A percentile compares a stretch with the other conserved stretches of the same genome.
Conservation (phyloP, 1,140 invertebrate genomes). For the Brachionus koreanus region DNA sequence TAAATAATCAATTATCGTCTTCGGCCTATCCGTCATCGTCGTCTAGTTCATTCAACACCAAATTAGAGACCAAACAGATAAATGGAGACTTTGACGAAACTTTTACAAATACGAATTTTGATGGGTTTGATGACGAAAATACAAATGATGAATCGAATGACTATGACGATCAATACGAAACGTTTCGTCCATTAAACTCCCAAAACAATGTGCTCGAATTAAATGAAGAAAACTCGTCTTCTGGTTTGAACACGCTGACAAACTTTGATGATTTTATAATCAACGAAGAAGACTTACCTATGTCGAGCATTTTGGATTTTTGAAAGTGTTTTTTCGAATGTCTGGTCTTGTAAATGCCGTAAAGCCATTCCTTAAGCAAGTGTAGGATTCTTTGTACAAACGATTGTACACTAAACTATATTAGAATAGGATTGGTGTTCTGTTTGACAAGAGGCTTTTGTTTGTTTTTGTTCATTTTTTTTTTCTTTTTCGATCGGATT, state of each 20-base stretch:
- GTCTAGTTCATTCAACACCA: not conserved
- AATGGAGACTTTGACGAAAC: not conserved
- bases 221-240: constrained; percentile 6
- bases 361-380: not conserved
- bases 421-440: not conserved
- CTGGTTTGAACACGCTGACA: not conserved
- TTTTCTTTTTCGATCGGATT: not conserved
- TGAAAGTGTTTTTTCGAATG: not conserved
- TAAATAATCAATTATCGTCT: not conserved
- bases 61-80: not conserved
- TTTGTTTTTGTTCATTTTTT: not conserved
- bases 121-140: not conserved
- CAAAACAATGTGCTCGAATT: not conserved
- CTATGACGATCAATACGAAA: not conserved
- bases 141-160: not conserved
- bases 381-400: constrained; percentile 2
- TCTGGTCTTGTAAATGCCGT: not conserved
- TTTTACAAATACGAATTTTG: not conserved
- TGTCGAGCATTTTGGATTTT: constrained; percentile 5
- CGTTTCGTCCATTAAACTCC: not conserved
- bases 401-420: not conserved
- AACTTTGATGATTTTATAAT: constrained; percentile 16
- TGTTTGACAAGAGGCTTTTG: not conserved
- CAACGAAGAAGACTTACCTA: constrained; percentile 9
- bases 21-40: constrained; percentile 17